Base-by-base conservation (phyloP, 2,888 invertebrate species). In the Sialis fuliginosa region DNA sequence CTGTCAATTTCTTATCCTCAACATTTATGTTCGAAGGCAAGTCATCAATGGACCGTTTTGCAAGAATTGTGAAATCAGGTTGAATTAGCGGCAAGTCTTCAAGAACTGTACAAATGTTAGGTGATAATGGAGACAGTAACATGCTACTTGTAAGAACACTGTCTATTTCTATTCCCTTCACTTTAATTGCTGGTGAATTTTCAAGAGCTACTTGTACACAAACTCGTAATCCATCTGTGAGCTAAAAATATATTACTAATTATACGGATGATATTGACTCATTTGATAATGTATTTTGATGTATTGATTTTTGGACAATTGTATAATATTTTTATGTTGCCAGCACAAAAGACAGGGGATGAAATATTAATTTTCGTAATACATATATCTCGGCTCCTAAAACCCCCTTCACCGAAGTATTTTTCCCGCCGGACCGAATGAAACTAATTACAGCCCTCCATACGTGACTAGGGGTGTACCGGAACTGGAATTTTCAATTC, bases 121-220 rank as follows among this genome's bases (percentile, higher is more conserved):
- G 71, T 0, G 79, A 65, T 0, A 79, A 53, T 1, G 75, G 69
- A 22, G 22, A 22, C 22, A 22, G 22, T 22, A 22, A 22, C 22
- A 22, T 22, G 22, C 22, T 22, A 48, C 65, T 57, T 40, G 56
- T 53, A 68, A 64, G 6, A 61, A 65, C 45, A 31, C 46, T 42
- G 6, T 55, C 54, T 7, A 45, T 52, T 41, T 58, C 57, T 30
- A 77, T 65, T 35, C 65, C 63, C 59, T 74, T 79, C 0, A 81
- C 69, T 67, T 79, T 80, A 52, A 71, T 63, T 0, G 66, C 68
- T 47, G 73, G 70, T 1, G 71, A 60, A 58, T 88, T 89, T 61
- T 90, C 90, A 0, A 83, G 59, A 0, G 79, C 72, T 0, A 86
- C 58, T 60, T 89, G 89, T 6, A 83, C 66, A 56, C 76, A 68